Conservation (phyloP, 2,888 invertebrate genomes). For the Lasioglossum figueresi region DNA sequence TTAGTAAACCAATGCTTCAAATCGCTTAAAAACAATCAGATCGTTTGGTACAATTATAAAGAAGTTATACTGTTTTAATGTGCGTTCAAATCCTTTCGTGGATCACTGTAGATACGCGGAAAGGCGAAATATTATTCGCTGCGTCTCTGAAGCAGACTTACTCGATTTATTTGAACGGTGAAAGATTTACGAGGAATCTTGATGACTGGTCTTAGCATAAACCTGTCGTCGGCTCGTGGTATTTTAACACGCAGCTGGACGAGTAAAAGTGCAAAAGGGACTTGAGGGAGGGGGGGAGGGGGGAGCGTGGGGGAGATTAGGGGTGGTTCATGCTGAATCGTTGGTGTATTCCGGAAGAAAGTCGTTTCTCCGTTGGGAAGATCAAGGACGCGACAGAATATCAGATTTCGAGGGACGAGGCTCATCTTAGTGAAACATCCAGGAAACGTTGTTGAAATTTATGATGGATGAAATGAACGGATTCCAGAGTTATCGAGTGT, state of each 20-base stretch:
- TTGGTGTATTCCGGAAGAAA: constrained; percentile 18
- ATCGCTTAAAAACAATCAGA: too few species aligned
- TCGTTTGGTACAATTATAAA: too few species aligned
- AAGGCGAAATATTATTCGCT: constrained; percentile 12
- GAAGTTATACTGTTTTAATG: too few species aligned
- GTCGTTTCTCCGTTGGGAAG: constrained; percentile 21
- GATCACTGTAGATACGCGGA: neutral
- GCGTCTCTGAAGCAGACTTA: constrained; percentile 4
- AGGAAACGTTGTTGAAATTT: constrained; percentile 14
- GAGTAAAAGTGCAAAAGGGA: constrained; percentile 22
- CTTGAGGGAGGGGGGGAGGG: too few species aligned
- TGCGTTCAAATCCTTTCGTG: too few species aligned
- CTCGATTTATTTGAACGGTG: constrained; percentile 41
- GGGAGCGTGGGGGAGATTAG: neutral
- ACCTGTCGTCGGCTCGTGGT: constrained; percentile 28
- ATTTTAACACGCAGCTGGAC: constrained; percentile 30
- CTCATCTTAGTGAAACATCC: neutral
- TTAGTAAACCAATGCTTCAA: too few species aligned
- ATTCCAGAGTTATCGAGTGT: neutral
- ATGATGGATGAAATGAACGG: constrained; percentile 22
- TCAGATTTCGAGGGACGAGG: neutral
- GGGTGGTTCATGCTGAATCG: constrained; percentile 19
- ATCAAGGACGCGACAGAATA: constrained; percentile 27
- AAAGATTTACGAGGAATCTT: constrained; percentile 46
- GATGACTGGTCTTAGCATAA: constrained; percentile 35